Evolutionary conservation across 2,888 invertebrate species (phyloP).

Genomic region (Neoscelio sp.): DNA sequence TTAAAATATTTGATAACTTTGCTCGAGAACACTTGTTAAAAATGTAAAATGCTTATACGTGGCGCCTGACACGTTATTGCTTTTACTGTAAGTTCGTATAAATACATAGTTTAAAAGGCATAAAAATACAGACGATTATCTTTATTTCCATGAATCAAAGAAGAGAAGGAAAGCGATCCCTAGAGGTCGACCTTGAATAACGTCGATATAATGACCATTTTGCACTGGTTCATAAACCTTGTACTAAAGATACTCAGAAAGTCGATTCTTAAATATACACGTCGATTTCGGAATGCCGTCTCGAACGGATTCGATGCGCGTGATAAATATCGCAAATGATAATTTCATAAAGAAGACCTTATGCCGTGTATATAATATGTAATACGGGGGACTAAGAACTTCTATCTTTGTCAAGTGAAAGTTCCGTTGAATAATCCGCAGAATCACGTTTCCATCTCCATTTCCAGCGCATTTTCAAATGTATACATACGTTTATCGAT

Average conservation of each 20-base stretch:
- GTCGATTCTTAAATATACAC: slow-evolving; percentile 14
- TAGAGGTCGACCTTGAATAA: slow-evolving; percentile 54
- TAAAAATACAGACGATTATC: slow-evolving; percentile 19
- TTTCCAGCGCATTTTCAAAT: slow-evolving; percentile 56
- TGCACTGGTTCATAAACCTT: slow-evolving; percentile 60
- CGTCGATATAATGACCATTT: slow-evolving; percentile 54
- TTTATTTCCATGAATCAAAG: slow-evolving; percentile 42
- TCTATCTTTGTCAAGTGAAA: slow-evolving; percentile 68
- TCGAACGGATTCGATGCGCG: slow-evolving; percentile 17
- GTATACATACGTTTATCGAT: slow-evolving; percentile 45
- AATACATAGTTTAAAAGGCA: slow-evolving; percentile 17
- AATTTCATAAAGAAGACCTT: slow-evolving; percentile 63
- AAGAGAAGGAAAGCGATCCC: slow-evolving; percentile 41
- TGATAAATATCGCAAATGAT: slow-evolving; percentile 25
- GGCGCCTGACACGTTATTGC: not conserved
- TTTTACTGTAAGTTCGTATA: not conserved
- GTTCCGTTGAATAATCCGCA: slow-evolving; percentile 67
- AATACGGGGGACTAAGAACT: slow-evolving; percentile 61
- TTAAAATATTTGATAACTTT: no score
- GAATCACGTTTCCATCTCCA: slow-evolving; percentile 68
- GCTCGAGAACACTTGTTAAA: no score
- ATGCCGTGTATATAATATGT: slow-evolving; percentile 55
- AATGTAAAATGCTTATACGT: no score
- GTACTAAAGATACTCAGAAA: slow-evolving; percentile 56
- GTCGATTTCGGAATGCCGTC: slow-evolving; percentile 50